Conservation (phyloP, 2,113 vertebrate species). For the Macrotus californicus region DNA sequence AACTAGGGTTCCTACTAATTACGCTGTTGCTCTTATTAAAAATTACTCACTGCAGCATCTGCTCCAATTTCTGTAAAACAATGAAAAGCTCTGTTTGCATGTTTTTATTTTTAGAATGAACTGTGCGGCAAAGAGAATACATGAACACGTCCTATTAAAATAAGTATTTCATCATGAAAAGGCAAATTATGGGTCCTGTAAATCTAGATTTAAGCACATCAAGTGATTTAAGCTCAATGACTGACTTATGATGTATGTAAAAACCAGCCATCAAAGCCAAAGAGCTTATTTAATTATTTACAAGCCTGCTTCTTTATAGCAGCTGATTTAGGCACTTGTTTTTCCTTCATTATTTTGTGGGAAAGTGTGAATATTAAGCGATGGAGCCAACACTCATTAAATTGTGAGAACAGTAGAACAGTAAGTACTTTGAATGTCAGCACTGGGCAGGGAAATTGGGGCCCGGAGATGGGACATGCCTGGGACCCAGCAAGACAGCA, state of each 20-base stretch:
- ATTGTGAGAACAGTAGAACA: background rate
- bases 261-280: background rate
- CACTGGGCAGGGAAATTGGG: background rate
- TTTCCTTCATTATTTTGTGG: background rate
- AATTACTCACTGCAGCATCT: conserved; percentile 28
- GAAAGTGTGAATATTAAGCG: background rate
- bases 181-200: background rate
- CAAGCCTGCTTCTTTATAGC: background rate
- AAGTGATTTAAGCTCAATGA: conserved; percentile 5
- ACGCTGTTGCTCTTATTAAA: conserved; percentile 39
- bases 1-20: conserved; percentile 54
- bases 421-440: background rate
- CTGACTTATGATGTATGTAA: background rate
- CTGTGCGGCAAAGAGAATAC: background rate
- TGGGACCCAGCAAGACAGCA: background rate
- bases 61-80: conserved; percentile 22
- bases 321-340: background rate
- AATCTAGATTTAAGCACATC: background rate
- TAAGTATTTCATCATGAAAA: background rate
- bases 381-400: background rate
- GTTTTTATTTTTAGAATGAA: conserved; percentile 53
- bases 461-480: background rate
- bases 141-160: background rate
- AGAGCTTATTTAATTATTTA: background rate
- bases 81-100: background rate